phyloP scores from a whole-genome alignment of 30 jellyfish, hydroid and myxozoan genomes.

The Chironex yamaguchii region DNA sequence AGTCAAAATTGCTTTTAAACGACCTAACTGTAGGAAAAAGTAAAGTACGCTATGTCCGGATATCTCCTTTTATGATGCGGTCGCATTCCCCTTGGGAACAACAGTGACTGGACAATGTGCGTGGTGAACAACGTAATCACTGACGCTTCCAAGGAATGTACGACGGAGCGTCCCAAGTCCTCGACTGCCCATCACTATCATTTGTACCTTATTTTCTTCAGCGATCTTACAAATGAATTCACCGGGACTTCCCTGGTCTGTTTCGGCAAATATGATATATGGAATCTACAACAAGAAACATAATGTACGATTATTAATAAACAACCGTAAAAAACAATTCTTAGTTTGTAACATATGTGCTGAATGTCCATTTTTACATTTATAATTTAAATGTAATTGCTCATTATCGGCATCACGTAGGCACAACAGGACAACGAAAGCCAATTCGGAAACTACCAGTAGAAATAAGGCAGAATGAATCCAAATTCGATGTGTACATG shows the following conservation, averaged over 20 bases:
- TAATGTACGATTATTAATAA: too few relatives aligned
- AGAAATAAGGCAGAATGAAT: too few relatives aligned
- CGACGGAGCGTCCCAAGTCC: conserved; percentile 75
- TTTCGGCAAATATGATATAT: conserved; percentile 75
- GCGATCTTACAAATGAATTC: conserved; percentile 67
- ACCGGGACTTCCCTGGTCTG: conserved; percentile 95
- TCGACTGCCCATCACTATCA: conserved; percentile 78
- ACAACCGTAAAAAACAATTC: not conserved
- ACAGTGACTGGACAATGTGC: conserved; percentile 88
- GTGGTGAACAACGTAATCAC: conserved; percentile 88
- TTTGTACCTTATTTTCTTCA: conserved; percentile 53
- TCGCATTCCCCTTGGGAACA: too few relatives aligned
- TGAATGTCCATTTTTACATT: not conserved
- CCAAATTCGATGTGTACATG: too few relatives aligned
- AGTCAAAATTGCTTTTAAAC: too few relatives aligned
- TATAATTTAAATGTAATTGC: conserved; percentile 13
- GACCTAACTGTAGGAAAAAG: too few relatives aligned
- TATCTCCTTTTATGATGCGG: too few relatives aligned
- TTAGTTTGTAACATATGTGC: not conserved
- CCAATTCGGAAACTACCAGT: too few relatives aligned
- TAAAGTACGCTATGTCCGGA: too few relatives aligned
- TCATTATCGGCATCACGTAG: not conserved
- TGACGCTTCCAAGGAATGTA: conserved; percentile 84
- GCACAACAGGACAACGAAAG: too few relatives aligned
- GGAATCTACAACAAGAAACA: conserved; percentile 69